Evolutionary conservation across 2,888 invertebrate genomes (phyloP).

Genomic region (Caenorhabditis wallacei): DNA sequence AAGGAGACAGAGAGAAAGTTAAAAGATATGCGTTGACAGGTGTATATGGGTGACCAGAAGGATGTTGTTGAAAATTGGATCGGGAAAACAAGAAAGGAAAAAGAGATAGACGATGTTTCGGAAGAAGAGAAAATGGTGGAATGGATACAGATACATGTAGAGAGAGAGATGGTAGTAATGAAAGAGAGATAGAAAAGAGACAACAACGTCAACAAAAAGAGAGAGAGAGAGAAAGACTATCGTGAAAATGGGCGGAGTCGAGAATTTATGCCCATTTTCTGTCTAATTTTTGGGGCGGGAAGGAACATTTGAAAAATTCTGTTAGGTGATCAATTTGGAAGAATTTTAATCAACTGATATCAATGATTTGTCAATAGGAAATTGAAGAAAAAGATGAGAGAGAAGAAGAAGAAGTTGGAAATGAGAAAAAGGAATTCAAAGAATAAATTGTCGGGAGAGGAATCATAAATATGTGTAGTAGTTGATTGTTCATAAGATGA

Average conservation of each 20-base stretch:
- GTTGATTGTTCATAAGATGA: conserved; percentile 21
- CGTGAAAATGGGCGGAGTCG: conserved; percentile 27
- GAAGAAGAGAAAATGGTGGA: conserved; percentile 29
- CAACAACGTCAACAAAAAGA: conserved; percentile 10
- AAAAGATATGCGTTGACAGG: background rate
- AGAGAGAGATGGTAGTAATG: conserved; percentile 40
- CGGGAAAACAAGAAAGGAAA: conserved; percentile 44
- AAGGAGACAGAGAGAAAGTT: too few relatives aligned
- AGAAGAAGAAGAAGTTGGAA: conserved; percentile 10
- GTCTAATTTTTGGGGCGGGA: conserved; percentile 25
- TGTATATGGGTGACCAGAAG: background rate
- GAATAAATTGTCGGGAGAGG: conserved; percentile 19
- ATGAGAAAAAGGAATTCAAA: conserved; percentile 3
- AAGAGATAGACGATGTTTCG: conserved; percentile 36
- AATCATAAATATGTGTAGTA: conserved; percentile 49
- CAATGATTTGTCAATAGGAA: conserved; percentile 35
- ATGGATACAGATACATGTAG: conserved; percentile 34
- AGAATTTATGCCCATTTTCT: conserved; percentile 25
- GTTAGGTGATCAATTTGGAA: conserved; percentile 17
- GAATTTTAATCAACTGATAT: conserved; percentile 30
- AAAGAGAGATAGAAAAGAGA: conserved; percentile 30
- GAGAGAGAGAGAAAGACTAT: background rate
- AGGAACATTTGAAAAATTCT: conserved; percentile 38
- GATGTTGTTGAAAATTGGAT: conserved; percentile 30
- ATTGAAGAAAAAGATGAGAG: background rate